phyloP scores from a whole-genome alignment of 2,113 vertebrate species.

The Harpagus bidentatus region DNA sequence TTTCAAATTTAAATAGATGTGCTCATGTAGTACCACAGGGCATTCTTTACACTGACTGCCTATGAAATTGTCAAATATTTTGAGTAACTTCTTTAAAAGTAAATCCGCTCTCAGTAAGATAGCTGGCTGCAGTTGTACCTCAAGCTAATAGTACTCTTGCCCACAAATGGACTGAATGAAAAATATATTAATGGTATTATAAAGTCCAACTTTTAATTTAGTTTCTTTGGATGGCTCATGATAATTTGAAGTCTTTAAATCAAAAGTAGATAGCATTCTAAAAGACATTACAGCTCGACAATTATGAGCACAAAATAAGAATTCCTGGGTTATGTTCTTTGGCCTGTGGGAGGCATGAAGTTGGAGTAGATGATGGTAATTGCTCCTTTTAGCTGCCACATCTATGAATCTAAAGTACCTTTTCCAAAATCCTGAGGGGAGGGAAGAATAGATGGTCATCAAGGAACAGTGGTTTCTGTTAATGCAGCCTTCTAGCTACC shows the following conservation, averaged over 20 bases:
- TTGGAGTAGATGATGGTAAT: conserved; percentile 23
- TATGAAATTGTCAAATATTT: background rate
- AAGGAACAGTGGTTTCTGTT: conserved; percentile 9
- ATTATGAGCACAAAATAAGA: conserved; percentile 24
- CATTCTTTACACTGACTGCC: background rate
- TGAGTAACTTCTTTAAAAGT: background rate
- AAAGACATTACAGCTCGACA: background rate
- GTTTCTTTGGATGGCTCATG: background rate
- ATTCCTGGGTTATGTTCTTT: conserved; percentile 46
- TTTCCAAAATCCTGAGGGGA: conserved; percentile 7
- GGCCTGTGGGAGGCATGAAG: conserved; percentile 38
- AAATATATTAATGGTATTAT: conserved; percentile 10
- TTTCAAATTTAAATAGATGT: background rate
- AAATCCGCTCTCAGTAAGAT: background rate
- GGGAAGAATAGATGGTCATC: conserved; percentile 22
- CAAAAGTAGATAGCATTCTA: conserved; percentile 11
- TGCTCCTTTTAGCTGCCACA: conserved; percentile 26
- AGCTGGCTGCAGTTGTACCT: background rate
- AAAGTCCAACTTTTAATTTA: conserved; percentile 27
- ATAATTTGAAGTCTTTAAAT: conserved; percentile 52
- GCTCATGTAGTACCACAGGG: background rate
- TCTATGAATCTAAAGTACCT: conserved; percentile 41
- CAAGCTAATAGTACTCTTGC: background rate
- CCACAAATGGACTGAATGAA: conserved; percentile 4
- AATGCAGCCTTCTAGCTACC: conserved; percentile 29